phyloP scores from a whole-genome alignment of 2,113 vertebrate species.

The Panthera tigris region DNA sequence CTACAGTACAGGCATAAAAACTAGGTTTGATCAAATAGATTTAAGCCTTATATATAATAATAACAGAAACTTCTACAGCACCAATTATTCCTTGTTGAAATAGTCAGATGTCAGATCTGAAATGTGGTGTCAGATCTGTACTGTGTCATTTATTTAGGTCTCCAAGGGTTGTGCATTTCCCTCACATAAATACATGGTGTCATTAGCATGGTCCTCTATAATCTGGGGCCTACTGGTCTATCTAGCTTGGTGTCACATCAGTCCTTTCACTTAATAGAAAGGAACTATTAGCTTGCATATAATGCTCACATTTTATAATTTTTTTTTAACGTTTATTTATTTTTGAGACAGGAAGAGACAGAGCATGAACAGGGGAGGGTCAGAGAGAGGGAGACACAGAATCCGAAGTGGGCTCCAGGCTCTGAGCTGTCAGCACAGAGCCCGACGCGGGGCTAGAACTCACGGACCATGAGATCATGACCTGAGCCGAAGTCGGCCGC shows the following conservation, averaged over 20 bases:
- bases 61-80: not conserved
- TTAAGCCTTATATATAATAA: not conserved
- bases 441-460: too few relatives aligned
- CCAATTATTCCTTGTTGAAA: not conserved
- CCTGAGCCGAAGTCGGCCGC: too few relatives aligned
- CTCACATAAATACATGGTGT: not conserved
- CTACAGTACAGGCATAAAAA: not conserved
- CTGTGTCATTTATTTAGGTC: not conserved
- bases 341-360: too few relatives aligned
- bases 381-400: too few relatives aligned
- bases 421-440: too few relatives aligned
- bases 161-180: not conserved
- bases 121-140: not conserved
- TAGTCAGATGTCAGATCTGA: not conserved
- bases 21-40: not conserved
- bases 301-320: not conserved
- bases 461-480: too few relatives aligned
- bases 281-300: not conserved
- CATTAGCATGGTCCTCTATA: not conserved
- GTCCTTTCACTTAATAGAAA: not conserved
- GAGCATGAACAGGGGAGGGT: too few relatives aligned
- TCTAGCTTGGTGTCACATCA: not conserved
- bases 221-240: not conserved
- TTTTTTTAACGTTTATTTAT: too few relatives aligned
- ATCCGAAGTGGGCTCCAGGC: too few relatives aligned